phyloP scores from a whole-genome alignment of 1,140 invertebrate species.

The Grapholita molesta region DNA sequence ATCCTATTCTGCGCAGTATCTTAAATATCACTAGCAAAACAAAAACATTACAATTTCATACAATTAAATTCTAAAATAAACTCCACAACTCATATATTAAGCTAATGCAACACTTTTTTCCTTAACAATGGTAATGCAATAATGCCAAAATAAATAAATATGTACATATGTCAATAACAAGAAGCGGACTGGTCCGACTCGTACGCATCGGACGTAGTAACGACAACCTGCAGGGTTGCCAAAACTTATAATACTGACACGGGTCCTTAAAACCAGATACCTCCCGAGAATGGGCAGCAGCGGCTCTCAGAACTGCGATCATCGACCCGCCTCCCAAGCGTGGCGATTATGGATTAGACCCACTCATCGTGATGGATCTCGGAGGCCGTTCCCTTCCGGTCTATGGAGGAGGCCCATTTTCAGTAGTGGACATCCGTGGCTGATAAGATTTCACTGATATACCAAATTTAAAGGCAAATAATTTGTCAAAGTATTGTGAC shows the following conservation, averaged over 20 bases:
- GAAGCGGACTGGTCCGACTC: slow-evolving; percentile 1
- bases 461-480: too few relatives aligned
- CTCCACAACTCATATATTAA: background rate
- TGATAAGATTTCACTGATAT: too few relatives aligned
- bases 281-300: background rate
- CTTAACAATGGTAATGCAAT: slow-evolving; percentile 11
- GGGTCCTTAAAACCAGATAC: background rate
- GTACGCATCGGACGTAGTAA: background rate
- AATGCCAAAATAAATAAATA: slow-evolving; percentile 18
- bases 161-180: slow-evolving; percentile 8
- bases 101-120: slow-evolving; percentile 12
- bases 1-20: background rate
- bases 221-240: background rate
- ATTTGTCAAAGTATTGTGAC: too few relatives aligned
- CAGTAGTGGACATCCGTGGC: too few relatives aligned
- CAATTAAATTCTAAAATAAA: slow-evolving; percentile 7
- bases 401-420: too few relatives aligned
- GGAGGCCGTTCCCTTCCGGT: too few relatives aligned
- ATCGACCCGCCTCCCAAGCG: too few relatives aligned
- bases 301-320: too few relatives aligned
- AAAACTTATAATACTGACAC: background rate
- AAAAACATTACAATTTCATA: background rate
- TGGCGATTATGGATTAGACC: too few relatives aligned
- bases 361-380: too few relatives aligned
- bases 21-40: background rate